Evolutionary conservation across 2,113 vertebrate genomes (phyloP).

Genomic region (Tricholaema leucomelas): DNA sequence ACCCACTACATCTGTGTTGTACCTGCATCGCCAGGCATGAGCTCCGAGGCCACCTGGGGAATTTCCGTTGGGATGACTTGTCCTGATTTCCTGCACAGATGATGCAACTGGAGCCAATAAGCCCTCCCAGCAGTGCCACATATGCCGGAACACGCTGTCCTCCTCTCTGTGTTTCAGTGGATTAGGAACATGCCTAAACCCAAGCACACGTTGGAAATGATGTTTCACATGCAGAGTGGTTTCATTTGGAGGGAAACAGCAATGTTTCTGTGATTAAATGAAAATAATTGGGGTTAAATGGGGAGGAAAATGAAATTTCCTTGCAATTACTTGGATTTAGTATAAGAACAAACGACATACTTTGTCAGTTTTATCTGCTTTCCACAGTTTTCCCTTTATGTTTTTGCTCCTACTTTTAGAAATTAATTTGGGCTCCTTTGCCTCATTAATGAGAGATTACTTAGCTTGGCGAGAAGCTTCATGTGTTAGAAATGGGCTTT

Average conservation of each 20-base stretch:
- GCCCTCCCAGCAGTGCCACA: background rate
- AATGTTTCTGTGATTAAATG: constrained; percentile 26
- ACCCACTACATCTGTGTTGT: background rate
- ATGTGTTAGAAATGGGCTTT: background rate
- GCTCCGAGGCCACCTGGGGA: background rate
- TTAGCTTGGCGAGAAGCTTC: background rate
- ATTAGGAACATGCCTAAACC: constrained; percentile 9
- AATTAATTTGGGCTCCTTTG: background rate
- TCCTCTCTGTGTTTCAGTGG: background rate
- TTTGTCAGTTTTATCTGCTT: constrained; percentile 38
- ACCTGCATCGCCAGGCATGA: background rate
- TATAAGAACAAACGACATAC: constrained; percentile 8
- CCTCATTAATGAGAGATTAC: constrained; percentile 44
- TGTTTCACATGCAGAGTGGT: background rate
- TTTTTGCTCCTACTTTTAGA: background rate
- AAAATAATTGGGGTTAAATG: constrained; percentile 53
- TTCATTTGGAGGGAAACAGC: constrained; percentile 17
- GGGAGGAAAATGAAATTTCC: constrained; percentile 48
- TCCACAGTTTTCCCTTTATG: background rate
- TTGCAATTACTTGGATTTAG: constrained; percentile 46
- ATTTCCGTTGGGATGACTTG: background rate
- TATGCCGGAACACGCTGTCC: background rate
- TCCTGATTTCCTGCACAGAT: background rate
- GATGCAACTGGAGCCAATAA: rapidly evolving
- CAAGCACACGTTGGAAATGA: background rate